Base-by-base conservation (phyloP, 2,113 vertebrate species). In the Bufo gargarizans region DNA sequence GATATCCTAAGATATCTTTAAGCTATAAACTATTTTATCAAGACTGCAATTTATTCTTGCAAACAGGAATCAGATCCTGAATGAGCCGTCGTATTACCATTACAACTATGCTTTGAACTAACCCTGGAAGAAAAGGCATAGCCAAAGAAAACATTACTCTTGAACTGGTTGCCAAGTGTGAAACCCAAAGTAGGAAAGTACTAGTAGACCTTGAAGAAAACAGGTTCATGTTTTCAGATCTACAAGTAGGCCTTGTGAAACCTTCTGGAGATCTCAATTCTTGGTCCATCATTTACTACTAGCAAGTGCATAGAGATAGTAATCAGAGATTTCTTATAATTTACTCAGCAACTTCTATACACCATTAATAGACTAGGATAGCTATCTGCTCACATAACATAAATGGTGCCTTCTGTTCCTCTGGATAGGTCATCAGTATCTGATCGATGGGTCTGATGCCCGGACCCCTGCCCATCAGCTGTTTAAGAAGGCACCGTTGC, bases 351-450 rank as follows among this genome's bases (percentile, higher is more conserved):
- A 45, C 22, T 33, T 45, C 7, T 43, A 43, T 43, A 59, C 7
- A 59, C 78, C 78, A 61, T 61, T 19, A 81, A 19, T 81, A 45
- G n/a, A 22, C 55, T 10, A 81, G 59, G 22, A 80, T n/a, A 58
- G n/a, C 78, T 19, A 59, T 61, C 78, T 10, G 16, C 22, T 61
- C 33, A 45, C 22, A 61, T 58, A 61, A 61, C 33, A 81, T 16
- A 61, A 80, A 11, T 59, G 77, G 77, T 59, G n/a, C 55, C 22
- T 55, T 59, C 55, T 59, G 77, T 78, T 55, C 33, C 33, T 33
- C 33, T 33, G 33, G 33, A 33, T 0, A 33, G 33, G 33, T 33
- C 0, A 33, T 33, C 33, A 33, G 33, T 33, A 33, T 33, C 33
- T 33, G 33, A 33, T 33, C 33, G 1, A 1, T 33, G 33, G 33